phyloP scores from a whole-genome alignment of 2,113 vertebrate species.

The Clarias magur region DNA sequence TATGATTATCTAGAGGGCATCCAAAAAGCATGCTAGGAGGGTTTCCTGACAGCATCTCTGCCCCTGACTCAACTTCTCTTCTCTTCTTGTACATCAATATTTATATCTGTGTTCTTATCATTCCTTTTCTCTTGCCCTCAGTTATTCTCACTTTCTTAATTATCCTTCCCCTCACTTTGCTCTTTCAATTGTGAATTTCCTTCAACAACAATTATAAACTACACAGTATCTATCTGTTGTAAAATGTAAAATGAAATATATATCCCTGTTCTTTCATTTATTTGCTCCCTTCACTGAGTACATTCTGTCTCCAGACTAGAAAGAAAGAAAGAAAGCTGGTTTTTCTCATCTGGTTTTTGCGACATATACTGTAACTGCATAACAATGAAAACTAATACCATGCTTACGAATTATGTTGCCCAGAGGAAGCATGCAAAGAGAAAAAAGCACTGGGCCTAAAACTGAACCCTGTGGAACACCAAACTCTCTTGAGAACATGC shows the following conservation, averaged over 20 bases:
- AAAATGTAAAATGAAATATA: no score
- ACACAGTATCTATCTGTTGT: conserved; percentile 55
- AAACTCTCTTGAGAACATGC: no score
- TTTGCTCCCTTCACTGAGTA: conserved; percentile 56
- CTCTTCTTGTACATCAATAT: not conserved
- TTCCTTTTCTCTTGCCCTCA: conserved; percentile 45
- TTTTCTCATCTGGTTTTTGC: no score
- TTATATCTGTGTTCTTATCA: conserved; percentile 16
- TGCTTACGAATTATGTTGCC: no score
- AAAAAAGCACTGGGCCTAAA: no score
- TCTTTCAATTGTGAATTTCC: conserved; percentile 58
- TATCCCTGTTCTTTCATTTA: no score
- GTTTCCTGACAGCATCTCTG: conserved; percentile 74
- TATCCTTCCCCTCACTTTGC: conserved; percentile 46
- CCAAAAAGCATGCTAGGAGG: conserved; percentile 74
- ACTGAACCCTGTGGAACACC: no score
- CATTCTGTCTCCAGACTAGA: conserved; percentile 53
- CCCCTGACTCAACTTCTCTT: conserved; percentile 66
- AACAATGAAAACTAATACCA: no score
- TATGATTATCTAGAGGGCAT: conserved; percentile 77
- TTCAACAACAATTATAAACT: conserved; percentile 68
- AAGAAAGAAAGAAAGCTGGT: no score
- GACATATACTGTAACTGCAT: no score
- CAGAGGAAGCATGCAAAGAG: no score
- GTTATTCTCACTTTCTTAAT: conserved; percentile 16